Conservation (phyloP, 2,797 vertebrate genomes). For the Florisuga fusca region DNA sequence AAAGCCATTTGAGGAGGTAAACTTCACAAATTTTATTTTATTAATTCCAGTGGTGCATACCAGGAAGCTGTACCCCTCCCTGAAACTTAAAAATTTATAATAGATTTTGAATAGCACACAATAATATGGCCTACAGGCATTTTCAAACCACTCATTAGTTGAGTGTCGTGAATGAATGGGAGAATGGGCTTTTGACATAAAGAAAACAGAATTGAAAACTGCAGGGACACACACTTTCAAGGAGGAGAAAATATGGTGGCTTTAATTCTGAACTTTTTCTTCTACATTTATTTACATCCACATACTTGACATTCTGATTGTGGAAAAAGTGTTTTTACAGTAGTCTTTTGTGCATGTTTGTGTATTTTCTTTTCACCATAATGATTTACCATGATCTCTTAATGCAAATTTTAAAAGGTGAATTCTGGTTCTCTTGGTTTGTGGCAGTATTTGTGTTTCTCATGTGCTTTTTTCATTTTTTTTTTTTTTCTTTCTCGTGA, state of each 20-base stretch:
- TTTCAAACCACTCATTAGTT: slow-evolving; percentile 24
- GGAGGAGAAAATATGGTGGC: not conserved
- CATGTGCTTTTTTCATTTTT: fast-evolving
- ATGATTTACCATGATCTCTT: not conserved
- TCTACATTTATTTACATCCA: fast-evolving
- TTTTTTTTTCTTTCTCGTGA: not conserved
- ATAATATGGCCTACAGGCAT: slow-evolving; percentile 6
- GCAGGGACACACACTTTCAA: fast-evolving
- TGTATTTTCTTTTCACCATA: not conserved
- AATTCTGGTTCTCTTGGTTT: not conserved
- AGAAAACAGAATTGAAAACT: slow-evolving; percentile 1
- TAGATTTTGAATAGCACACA: not conserved
- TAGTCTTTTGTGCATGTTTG: not conserved
- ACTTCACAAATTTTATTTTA: not conserved
- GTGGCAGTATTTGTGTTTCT: not conserved
- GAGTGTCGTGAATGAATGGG: slow-evolving; percentile 9
- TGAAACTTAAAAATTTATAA: not conserved
- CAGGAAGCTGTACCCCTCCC: not conserved
- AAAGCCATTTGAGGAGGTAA: not conserved
- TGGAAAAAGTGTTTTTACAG: not conserved
- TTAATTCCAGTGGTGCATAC: not conserved
- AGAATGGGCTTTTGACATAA: not conserved
- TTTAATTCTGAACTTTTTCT: not conserved
- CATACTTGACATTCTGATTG: not conserved
- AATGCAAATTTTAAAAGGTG: not conserved